Percentiles rank a stretch among this genome's conserved stretches.
Conservation (phyloP, 2,113 vertebrate species). For the Sphaerodactylus townsendi region DNA sequence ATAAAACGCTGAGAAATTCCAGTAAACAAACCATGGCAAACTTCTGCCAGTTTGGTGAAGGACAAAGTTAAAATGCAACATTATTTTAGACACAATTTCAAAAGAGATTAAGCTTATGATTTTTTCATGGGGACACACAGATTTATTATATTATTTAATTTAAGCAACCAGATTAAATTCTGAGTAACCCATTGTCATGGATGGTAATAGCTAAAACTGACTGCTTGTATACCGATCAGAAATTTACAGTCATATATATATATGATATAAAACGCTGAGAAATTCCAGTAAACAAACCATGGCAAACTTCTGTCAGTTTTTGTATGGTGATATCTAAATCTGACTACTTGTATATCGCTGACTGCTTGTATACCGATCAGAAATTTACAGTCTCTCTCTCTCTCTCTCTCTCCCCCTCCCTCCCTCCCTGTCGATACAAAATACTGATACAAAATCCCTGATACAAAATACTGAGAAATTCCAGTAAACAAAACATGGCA, state of each 20-base stretch:
- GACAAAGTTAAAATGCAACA: slow-evolving; percentile 2
- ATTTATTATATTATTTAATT: not conserved
- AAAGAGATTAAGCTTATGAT: not conserved
- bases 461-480: slow-evolving; percentile 51
- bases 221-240: not conserved
- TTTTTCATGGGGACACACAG: not conserved
- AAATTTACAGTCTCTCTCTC: too few species aligned
- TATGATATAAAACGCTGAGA: slow-evolving; percentile 44
- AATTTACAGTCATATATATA: too few species aligned
- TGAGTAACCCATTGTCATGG: not conserved
- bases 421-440: too few species aligned
- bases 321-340: not conserved
- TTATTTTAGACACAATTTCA: not conserved
- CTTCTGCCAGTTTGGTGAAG: not conserved
- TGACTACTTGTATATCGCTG: too few species aligned
- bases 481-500: not conserved
- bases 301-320: slow-evolving; percentile 1
- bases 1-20: slow-evolving; percentile 48
- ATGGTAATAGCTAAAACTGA: not conserved
- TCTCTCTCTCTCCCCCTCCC: too few species aligned
- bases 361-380: not conserved
- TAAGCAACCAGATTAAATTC: not conserved
- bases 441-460: too few species aligned
- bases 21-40: slow-evolving; percentile 18
- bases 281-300: slow-evolving; percentile 9